Base-by-base conservation (phyloP, 2,888 invertebrate genomes). In the Apamea monoglypha region DNA sequence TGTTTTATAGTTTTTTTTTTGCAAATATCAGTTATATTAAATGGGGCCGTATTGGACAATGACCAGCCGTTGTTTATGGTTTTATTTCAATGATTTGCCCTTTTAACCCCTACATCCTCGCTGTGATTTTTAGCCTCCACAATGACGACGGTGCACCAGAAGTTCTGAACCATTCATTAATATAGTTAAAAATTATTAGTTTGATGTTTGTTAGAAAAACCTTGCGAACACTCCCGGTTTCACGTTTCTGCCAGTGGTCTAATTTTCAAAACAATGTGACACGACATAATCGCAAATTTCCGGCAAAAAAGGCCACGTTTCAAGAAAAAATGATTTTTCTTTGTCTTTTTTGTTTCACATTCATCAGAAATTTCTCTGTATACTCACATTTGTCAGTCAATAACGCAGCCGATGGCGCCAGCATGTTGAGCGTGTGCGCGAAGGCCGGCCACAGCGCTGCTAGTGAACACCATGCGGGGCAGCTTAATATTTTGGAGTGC, bases 371-470 rank as follows among this genome's bases (percentile, higher is more conserved):
- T 16, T 61, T 16, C 6, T 29, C 29, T 32, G 16, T 18, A 10
- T 73, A 96, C 97, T 95, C 93, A 98, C 95, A 94, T 0, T 90
- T 89, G 76, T 90, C 84, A 5, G 85, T 79, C 93, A 95, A 81
- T 92, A 94, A 88, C 97, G 97, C 76, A 97, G 83, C 86, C 0
- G 72, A 4, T 1, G 88, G 95, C 76, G 97, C 97, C 71, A 98
- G 96, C 83, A 97, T 97, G 94, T 98, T 98, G 87, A 98, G 96
- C n/a, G 98, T 94, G 93, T 98, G 98, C 89, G 98, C 98, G 74
- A 98, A 96, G 92, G 98, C 98, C 16, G 98, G 98, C 98, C 98
- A 98, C 91, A 98, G 97, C 94, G 98, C 98, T 68, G 98, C 97
- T 77, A 97, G 96, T 81, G 97, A 96, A 74, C 96, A 94, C 94